Conservation (phyloP, 2,797 vertebrate species). For the Eleutherodactylus coqui region DNA sequence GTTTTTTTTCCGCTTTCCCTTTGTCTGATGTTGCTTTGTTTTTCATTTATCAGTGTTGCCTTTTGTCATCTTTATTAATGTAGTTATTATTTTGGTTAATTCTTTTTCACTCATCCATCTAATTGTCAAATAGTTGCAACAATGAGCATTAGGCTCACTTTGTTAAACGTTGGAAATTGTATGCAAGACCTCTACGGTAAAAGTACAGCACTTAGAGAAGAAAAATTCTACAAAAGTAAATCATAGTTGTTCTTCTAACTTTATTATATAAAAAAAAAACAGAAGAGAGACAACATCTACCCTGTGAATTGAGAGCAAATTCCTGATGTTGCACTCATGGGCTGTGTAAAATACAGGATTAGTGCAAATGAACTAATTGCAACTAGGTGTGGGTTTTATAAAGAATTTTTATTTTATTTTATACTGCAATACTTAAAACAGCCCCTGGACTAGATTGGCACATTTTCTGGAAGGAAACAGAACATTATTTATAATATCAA, state of each 20-base stretch:
- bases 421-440: background rate
- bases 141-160: background rate
- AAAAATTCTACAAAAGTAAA: background rate
- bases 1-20: background rate
- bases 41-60: background rate
- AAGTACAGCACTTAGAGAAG: no score
- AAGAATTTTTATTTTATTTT: no score
- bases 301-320: background rate
- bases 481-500: background rate
- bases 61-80: background rate
- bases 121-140: background rate
- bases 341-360: background rate
- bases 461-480: background rate
- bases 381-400: no score
- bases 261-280: background rate
- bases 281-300: no score
- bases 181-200: background rate
- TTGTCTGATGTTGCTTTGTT: background rate
- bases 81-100: background rate
- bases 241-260: background rate
- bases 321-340: background rate
- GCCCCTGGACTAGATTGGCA: background rate
- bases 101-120: background rate
- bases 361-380: no score
- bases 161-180: background rate